A percentile compares a stretch with the other conserved stretches of the same genome.
These are phyloP conservation scores for Manacus vitellinus DNA, from an alignment of 2,113 vertebrate species.

Conservation along the genomic window DNA sequence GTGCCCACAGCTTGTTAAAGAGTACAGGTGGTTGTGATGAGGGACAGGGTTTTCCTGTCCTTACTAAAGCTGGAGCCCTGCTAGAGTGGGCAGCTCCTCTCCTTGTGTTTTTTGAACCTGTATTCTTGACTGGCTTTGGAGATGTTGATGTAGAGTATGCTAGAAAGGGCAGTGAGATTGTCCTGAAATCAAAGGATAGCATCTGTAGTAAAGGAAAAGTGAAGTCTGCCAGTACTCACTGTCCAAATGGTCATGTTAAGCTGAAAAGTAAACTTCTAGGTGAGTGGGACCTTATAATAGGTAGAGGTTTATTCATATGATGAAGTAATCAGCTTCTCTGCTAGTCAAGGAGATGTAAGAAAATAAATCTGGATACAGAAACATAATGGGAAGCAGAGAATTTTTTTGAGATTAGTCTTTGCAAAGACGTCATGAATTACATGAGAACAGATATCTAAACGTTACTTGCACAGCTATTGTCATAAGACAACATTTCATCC, in stretches of 20 bases:
- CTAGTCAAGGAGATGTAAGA: not conserved
- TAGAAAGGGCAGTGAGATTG: not conserved
- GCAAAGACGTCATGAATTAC: not conserved
- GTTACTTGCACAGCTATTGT: not conserved
- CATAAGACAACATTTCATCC: accelerated
- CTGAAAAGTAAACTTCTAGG: not conserved
- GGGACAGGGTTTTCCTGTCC: not conserved
- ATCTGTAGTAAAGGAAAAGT: not conserved
- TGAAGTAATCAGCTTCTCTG: not conserved
- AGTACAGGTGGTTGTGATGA: not conserved
- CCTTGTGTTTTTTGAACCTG: not conserved
- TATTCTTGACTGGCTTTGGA: not conserved
- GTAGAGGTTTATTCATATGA: not conserved
- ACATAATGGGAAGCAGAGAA: not conserved
- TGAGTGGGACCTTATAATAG: not conserved
- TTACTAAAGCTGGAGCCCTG: not conserved
- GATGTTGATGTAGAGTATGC: not conserved
- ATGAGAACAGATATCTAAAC: not conserved
- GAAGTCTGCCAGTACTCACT: not conserved
- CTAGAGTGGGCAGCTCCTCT: not conserved
- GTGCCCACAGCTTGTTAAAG: accelerated
- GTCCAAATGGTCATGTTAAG: not conserved
- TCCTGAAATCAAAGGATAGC: not conserved
- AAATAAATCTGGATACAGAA: not conserved
- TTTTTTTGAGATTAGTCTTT: not conserved